These are phyloP conservation scores for Cladorhizidae sp. DNA, from an alignment of 37 sponge, comb jelly and placozoan genomes.

Conservation along the genomic window DNA sequence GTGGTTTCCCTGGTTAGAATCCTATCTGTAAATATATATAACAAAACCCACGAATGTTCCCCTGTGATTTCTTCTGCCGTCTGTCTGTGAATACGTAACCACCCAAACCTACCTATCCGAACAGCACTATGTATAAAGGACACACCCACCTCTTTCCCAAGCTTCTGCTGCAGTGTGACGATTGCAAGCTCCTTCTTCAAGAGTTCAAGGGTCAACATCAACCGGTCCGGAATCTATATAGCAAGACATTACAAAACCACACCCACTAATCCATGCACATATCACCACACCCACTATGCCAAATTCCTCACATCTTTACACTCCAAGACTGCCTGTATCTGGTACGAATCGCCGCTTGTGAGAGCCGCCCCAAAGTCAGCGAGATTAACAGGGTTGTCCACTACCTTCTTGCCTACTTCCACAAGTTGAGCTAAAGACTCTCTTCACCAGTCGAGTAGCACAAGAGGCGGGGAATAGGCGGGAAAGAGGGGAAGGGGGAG, in stretches of 20 bases:
- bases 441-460: no score
- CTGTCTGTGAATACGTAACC: no score
- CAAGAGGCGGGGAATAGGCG: no score
- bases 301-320: constrained; percentile 24
- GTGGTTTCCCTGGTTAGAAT: no score
- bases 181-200: constrained; percentile 92
- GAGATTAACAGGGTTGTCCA: constrained; percentile 87
- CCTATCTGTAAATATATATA: no score
- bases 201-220: constrained; percentile 88
- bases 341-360: constrained; percentile 79
- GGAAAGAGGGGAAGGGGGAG: no score
- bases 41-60: no score
- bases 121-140: background rate
- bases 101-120: background rate
- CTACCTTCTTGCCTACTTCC: constrained; percentile 84
- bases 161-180: constrained; percentile 86
- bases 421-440: constrained; percentile 84
- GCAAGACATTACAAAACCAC: background rate
- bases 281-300: background rate
- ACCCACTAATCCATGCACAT: background rate
- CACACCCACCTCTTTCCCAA: constrained; percentile 77
- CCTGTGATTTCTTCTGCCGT: no score
- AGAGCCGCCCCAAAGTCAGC: constrained; percentile 96
- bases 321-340: constrained; percentile 87
- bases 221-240: constrained; percentile 63